Percentiles rank a stretch among this genome's conserved stretches.
phyloP scores from a whole-genome alignment of 1,140 invertebrate genomes.

The Drosophila trapezifrons region DNA sequence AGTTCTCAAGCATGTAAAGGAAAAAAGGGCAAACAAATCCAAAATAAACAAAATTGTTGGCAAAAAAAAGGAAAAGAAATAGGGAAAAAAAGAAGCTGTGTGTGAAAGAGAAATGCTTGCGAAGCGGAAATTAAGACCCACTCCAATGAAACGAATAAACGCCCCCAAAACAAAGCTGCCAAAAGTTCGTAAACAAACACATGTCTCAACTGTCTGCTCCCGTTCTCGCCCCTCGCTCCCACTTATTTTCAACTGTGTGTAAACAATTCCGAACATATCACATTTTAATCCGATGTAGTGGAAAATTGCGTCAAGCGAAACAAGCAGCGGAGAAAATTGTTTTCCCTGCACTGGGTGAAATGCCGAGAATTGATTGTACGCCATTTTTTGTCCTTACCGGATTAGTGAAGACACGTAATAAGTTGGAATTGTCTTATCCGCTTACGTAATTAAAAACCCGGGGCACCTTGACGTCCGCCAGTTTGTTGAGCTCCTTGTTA shows the following conservation, averaged over 20 bases:
- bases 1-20: constrained; percentile 73
- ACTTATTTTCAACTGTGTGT: constrained; percentile 51
- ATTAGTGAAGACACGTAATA: constrained; percentile 64
- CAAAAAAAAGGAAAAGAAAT: constrained; percentile 24
- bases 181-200: constrained; percentile 81
- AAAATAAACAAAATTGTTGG: constrained; percentile 48
- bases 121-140: constrained; percentile 80
- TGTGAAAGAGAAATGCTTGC: constrained; percentile 73
- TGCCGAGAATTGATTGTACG: constrained; percentile 67
- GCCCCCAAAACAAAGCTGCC: constrained; percentile 74
- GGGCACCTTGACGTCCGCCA: not conserved
- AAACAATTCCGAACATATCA: constrained; percentile 82
- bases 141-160: constrained; percentile 49
- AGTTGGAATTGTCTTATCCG: constrained; percentile 54
- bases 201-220: constrained; percentile 62
- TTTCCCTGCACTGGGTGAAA: constrained; percentile 33
- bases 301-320: constrained; percentile 73
- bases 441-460: constrained; percentile 51
- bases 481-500: constrained; percentile 35
- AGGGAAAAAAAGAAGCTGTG: constrained; percentile 44
- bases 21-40: constrained; percentile 54
- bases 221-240: not conserved
- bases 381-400: constrained; percentile 68
- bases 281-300: constrained; percentile 83
- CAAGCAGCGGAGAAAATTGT: constrained; percentile 60